Conservation (phyloP, 53 echinoderm and acorn worm species). For the Temnopleurus reevesii region DNA sequence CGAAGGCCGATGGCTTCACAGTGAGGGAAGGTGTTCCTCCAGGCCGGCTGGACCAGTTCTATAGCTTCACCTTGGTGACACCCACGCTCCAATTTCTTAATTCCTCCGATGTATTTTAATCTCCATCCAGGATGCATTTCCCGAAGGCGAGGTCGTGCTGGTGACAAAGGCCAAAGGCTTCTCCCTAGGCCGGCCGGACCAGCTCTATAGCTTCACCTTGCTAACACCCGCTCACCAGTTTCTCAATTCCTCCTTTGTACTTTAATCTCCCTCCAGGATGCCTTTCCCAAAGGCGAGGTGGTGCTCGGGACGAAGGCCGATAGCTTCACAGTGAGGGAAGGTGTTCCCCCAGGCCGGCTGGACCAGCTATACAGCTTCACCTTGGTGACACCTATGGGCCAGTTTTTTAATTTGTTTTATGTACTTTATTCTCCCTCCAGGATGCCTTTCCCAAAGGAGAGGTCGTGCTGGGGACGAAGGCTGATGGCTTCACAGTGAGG, state of each 20-base stretch:
- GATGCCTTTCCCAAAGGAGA: constrained; percentile 85
- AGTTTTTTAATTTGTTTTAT: background rate
- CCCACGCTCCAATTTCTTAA: constrained; percentile 89
- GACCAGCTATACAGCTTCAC: background rate
- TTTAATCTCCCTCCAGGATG: too few species aligned
- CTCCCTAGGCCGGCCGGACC: constrained; percentile 77
- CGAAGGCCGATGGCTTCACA: constrained; percentile 69
- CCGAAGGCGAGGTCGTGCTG: constrained; percentile 75
- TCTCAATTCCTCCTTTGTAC: too few species aligned
- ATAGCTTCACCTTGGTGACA: constrained; percentile 83
- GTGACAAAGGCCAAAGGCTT: constrained; percentile 72
- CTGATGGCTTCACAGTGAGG: constrained; percentile 74
- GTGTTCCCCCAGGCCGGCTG: background rate
- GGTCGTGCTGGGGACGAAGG: constrained; percentile 73
- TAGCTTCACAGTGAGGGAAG: too few species aligned
- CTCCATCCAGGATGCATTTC: constrained; percentile 74
- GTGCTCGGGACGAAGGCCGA: too few species aligned
- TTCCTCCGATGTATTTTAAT: too few species aligned
- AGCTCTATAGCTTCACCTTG: constrained; percentile 77
- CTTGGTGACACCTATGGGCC: background rate
- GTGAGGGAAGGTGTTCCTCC: constrained; percentile 84
- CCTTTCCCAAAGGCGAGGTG: too few species aligned
- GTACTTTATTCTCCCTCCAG: constrained; percentile 52
- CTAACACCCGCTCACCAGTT: constrained; percentile 82
- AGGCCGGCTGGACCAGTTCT: constrained; percentile 76